Evolutionary conservation across 2,888 invertebrate species (phyloP), one percentile per base, ranked within the genome.

Genomic region (Drosophila incognita): DNA sequence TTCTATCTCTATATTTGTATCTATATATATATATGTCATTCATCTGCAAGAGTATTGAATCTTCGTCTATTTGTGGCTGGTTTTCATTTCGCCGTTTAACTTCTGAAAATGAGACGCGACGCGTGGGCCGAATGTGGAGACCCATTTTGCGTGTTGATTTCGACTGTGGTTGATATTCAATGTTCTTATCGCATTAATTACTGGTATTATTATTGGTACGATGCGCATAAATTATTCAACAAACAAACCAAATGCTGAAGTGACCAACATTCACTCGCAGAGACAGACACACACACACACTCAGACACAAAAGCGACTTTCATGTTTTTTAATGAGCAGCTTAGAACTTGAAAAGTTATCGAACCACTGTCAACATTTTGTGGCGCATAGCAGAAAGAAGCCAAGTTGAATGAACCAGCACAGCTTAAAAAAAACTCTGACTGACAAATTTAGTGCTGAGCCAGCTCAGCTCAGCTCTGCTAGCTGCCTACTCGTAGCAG

Each of bases 341-440:
- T 46, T 27, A 51, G n/a, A 38, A 56, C n/a, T 62, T 18, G n/a
- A 42, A 40, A 48, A 46, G 35, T 29, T 54, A 61, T 57, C 57
- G 48, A 59, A 54, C 24, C n/a, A 24, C 53, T 27, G 38, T 36
- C 56, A 24, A 33, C 38, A 65, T 51, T 57, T 66, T 52, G 18
- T 69, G 58, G 38, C 56, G 13, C 66, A 65, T 49, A 54, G 48
- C 38, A 58, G 13, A 49, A 57, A n/a, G 15, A 2, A 24, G 51
- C 11, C 70, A 71, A 79, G 83, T 83, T 83, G 83, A 83, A 83
- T 69, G 86, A 83, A 83, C 83, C 79, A 64, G 70, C 70, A 15
- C 4, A 64, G 83, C 81, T 83, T 72, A 58, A 59, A 69, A 21
- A 27, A 18, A 40, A 35, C 21, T 21, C 21, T 2, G 66, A 35